Evolutionary conservation across 2,797 vertebrate genomes (phyloP).

Genomic region (Sebastes hubbsi): DNA sequence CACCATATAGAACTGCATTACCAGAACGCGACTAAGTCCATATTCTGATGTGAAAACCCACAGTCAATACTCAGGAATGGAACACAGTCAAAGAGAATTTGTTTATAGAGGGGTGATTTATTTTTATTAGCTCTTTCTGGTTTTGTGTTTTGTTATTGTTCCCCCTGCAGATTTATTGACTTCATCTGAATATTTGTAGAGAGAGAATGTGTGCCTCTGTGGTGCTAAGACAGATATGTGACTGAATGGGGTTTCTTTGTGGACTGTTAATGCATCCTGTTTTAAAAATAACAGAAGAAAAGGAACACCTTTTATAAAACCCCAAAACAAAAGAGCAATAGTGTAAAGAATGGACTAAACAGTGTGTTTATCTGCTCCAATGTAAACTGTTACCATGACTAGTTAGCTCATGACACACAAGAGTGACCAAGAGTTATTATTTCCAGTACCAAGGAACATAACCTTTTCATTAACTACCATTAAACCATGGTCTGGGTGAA

Average conservation of each 20-base stretch:
- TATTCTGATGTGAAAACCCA: conserved; percentile 40
- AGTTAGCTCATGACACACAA: neutral
- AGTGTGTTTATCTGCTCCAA: too few species aligned
- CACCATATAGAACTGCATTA: conserved; percentile 29
- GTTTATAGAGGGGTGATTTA: conserved; percentile 56
- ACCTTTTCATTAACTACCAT: neutral
- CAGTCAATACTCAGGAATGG: conserved; percentile 46
- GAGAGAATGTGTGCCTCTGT: conserved; percentile 23
- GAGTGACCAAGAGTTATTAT: neutral
- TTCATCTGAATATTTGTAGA: conserved; percentile 54
- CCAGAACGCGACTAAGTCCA: conserved; percentile 24
- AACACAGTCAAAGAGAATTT: conserved; percentile 40
- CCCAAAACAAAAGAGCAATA: neutral
- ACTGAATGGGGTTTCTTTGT: conserved; percentile 25
- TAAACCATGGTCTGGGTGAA: too few species aligned
- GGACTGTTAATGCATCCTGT: neutral
- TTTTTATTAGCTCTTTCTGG: conserved; percentile 60
- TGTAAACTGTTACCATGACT: too few species aligned
- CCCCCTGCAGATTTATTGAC: conserved; percentile 60
- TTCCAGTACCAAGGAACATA: neutral
- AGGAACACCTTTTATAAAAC: neutral
- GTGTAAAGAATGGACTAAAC: neutral
- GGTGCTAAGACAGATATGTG: conserved; percentile 28
- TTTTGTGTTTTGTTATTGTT: conserved; percentile 57
- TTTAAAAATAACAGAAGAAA: neutral